Evolutionary conservation across 2,113 vertebrate genomes (phyloP), one percentile per base, ranked within the genome.

Genomic region (Rana temporaria): DNA sequence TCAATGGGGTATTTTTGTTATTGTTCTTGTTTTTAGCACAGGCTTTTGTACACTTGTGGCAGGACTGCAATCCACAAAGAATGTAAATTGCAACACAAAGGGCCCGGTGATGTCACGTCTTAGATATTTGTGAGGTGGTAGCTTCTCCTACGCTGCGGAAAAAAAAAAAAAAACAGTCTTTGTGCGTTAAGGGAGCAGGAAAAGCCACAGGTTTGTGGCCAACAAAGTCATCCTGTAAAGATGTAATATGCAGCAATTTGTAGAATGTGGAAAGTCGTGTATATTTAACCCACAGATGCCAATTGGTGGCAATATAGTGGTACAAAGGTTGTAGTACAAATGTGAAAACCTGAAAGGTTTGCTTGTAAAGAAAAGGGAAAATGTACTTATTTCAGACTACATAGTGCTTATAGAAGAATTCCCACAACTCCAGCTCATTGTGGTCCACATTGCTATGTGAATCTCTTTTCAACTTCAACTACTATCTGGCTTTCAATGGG

Each of bases 11-110:
- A 59, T 82, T 66, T 63, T 22, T 64, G 4, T 81, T 72, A 55
- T 82, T 66, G 52, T 82, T 75, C 80, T 76, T 76, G 64, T 57
- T 75, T 82, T 83, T 53, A 83, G 55, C 42, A 60, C 55, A 48
- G 24, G 53, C 72, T 48, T 83, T 76, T 83, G 81, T 67, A 57
- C 22, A 22, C 16, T 57, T 68, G 81, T 60, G 81, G 70, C 20
- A 57, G 62, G 71, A 55, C 71, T 66, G 71, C 71, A 68, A 62
- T 76, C 22, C 72, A 30, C 52, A 76, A 83, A 83, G 81, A 83
- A 83, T 83, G 71, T 76, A 55, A 74, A 60, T 83, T 82, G 80
- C 81, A 76, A 83, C 81, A 83, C 72, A 68, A 75, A 72, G 62
- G 22, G n/a, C 34, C 34, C 4, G 16, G 64, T 83, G 81, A 83